Evolutionary conservation across 1,140 invertebrate species (phyloP), one percentile per base, ranked within the genome.

Genomic region (Nylanderia fulva): DNA sequence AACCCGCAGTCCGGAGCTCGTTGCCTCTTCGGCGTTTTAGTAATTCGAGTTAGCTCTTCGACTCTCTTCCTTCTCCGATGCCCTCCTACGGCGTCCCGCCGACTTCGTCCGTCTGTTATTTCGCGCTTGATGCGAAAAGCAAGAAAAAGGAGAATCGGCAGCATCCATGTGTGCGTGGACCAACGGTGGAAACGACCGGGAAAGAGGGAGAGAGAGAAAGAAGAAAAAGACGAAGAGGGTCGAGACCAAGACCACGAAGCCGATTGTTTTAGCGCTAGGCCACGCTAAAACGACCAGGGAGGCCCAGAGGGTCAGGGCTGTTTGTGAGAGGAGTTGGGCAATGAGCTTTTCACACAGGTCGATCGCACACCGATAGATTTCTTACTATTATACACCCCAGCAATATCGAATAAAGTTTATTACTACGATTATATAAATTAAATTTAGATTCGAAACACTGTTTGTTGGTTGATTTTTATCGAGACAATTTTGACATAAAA

Each of bases 101-200:
- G 21, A 24, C 71, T 66, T 72, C 64, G 71, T 71, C 60, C 85
- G 66, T 86, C 86, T 92, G 93, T 93, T 94, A 94, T 94, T 94
- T 94, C 92, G 93, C 92, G 93, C 93, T 93, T 92, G 90, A 82
- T 66, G 92, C 92, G 92, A 94, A 93, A 94, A 93, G 75, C 88
- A 85, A 91, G 82, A 90, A 91, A 91, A 91, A 90, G 83, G 89
- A 90, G 76, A 56, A 76, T 36, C n/a, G 39, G 58, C 56, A 56
- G 52, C 87, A 69, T 63, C 58, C 52, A 15, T 48, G 45, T 48
- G 66, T 58, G 77, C 76, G 84, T 72, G 82, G 54, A 77, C 85
- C 80, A 82, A 68, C 79, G 84, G 58, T 74, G 76, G 89, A 90
- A 86, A 85, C 85, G 87, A 61, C 45, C 85, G 77, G 36, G 54